Percentiles rank a stretch among this genome's conserved stretches.
These are phyloP conservation scores for Galagoides demidoff DNA, from an alignment of 2,797 vertebrate species.

Conservation along the genomic window DNA sequence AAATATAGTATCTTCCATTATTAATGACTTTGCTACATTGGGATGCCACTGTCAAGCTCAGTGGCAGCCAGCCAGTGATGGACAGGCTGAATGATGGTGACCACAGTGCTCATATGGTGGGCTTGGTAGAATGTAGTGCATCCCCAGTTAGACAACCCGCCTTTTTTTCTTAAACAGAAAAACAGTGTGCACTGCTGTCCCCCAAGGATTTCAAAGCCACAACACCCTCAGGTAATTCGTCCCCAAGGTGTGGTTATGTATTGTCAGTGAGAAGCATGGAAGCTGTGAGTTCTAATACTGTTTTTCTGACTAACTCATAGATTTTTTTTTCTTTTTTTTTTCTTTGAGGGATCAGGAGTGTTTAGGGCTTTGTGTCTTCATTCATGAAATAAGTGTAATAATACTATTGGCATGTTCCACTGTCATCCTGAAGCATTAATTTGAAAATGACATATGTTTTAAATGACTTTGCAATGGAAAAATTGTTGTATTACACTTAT, in stretches of 20 bases:
- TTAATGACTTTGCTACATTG: not conserved
- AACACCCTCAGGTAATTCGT: conserved; percentile 76
- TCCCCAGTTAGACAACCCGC: conserved; percentile 61
- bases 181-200: conserved; percentile 53
- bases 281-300: conserved; percentile 3
- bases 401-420: not conserved
- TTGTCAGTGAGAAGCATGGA: conserved; percentile 63
- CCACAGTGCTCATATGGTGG: not conserved
- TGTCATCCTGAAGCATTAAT: not conserved
- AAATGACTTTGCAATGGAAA: conserved; percentile 1
- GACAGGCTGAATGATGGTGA: not conserved
- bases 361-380: conserved; percentile 19
- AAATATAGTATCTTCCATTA: not conserved
- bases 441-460: not conserved
- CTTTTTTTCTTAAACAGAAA: conserved; percentile 73
- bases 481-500: not conserved
- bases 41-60: not conserved
- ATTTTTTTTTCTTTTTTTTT: not conserved
- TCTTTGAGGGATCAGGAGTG: not conserved
- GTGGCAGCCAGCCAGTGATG: accelerated
- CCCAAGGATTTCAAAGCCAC: conserved; percentile 73
- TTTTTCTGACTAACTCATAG: conserved; percentile 57
- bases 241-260: conserved; percentile 46
- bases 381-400: not conserved
- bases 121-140: not conserved